These are phyloP conservation scores for Thera obeliscata DNA, from an alignment of 2,888 invertebrate species.

Conservation along the genomic window DNA sequence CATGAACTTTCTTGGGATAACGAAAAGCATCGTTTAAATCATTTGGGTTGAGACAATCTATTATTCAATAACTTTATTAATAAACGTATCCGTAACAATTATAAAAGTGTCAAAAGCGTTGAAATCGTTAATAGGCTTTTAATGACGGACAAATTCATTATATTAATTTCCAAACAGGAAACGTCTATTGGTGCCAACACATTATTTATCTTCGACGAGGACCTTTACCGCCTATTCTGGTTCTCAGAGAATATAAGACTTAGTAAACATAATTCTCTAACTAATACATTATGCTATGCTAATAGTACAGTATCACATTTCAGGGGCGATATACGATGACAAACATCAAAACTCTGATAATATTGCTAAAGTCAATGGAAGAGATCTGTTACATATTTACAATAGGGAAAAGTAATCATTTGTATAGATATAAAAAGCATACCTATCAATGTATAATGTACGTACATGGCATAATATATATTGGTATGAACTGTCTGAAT, in stretches of 20 bases:
- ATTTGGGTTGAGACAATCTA: no score
- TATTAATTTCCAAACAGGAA: conserved; percentile 23
- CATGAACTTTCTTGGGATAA: no score
- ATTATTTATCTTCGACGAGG: conserved; percentile 18
- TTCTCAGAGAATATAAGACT: conserved; percentile 27
- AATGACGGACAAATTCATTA: not conserved
- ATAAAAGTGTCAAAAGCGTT: not conserved
- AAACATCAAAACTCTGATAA: not conserved
- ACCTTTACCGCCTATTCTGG: conserved; percentile 24
- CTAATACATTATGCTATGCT: conserved; percentile 37
- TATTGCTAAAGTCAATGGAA: no score
- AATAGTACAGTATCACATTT: conserved; percentile 14
- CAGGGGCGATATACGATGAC: no score
- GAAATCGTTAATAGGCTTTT: conserved; percentile 4
- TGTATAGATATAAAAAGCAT: no score
- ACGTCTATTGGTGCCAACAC: conserved; percentile 21
- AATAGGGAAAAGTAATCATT: no score
- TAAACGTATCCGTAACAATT: not conserved
- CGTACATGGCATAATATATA: no score
- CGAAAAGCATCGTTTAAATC: no score
- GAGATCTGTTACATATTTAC: no score
- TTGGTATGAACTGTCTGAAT: no score
- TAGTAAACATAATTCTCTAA: conserved; percentile 26
- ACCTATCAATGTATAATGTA: no score
- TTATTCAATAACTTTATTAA: no score